A percentile compares a stretch with the other conserved stretches of the same genome.
These are phyloP conservation scores for Muricea muricata DNA, from an alignment of 92 coral and sea anemone genomes.

Conservation along the genomic window DNA sequence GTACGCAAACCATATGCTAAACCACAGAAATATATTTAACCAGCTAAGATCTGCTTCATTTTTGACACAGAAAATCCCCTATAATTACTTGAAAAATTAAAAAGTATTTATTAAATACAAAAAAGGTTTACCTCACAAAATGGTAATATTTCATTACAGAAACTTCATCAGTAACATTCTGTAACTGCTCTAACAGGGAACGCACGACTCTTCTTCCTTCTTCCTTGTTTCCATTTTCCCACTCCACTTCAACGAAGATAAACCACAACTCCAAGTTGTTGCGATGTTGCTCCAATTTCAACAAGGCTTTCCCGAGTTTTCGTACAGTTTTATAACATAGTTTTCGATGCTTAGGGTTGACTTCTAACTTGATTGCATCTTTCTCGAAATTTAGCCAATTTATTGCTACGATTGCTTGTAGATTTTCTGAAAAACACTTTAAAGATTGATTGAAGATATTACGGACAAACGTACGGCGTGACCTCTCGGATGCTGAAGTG, in stretches of 20 bases:
- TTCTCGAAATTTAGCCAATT: conserved; percentile 86
- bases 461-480: conserved; percentile 54
- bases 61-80: too few species aligned
- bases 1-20: too few species aligned
- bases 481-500: not conserved
- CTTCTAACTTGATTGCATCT: conserved; percentile 49
- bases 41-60: too few species aligned
- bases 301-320: conserved; percentile 83
- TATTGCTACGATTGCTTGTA: conserved; percentile 62
- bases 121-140: conserved; percentile 17
- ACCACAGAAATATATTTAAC: not conserved
- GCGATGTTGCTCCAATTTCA: conserved; percentile 74
- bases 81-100: too few species aligned
- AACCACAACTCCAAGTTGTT: conserved; percentile 87
- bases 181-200: conserved; percentile 64
- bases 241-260: conserved; percentile 77
- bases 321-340: conserved; percentile 75
- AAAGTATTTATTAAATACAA: not conserved
- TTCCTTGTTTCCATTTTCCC: conserved; percentile 74
- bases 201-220: conserved; percentile 84
- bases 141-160: not conserved
- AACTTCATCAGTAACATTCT: not conserved
- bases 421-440: conserved; percentile 67
- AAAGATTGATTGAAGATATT: conserved; percentile 82
- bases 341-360: conserved; percentile 61